phyloP scores from a whole-genome alignment of 2,888 invertebrate species.

The Limnephilus rhombicus region DNA sequence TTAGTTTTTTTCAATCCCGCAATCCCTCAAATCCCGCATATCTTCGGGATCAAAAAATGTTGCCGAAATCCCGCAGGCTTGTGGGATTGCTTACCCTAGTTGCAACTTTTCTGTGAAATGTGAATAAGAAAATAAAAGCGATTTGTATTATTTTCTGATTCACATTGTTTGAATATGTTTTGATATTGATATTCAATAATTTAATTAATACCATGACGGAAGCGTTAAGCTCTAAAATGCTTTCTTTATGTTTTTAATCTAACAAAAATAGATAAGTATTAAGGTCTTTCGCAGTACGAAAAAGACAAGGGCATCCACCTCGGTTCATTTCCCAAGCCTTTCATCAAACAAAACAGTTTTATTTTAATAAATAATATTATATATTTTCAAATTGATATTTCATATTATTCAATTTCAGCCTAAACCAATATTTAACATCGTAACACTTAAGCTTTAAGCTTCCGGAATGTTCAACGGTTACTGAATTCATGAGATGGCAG shows the following conservation, averaged over 20 bases:
- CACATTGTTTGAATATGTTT: neutral
- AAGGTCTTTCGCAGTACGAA: neutral
- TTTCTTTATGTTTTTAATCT: neutral
- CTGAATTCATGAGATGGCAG: neutral
- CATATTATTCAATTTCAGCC: neutral
- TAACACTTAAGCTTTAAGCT: neutral
- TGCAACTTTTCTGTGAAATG: too few relatives aligned
- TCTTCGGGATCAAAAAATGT: too few relatives aligned
- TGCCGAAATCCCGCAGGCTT: too few relatives aligned
- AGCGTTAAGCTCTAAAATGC: too few relatives aligned
- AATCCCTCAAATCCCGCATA: too few relatives aligned
- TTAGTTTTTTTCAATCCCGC: too few relatives aligned
- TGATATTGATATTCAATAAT: too few relatives aligned
- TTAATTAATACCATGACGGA: too few relatives aligned
- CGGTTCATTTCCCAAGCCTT: neutral
- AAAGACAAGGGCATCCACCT: neutral
- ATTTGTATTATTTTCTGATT: too few relatives aligned
- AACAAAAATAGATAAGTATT: neutral
- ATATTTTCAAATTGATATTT: neutral
- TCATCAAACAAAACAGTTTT: neutral
- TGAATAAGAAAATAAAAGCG: too few relatives aligned
- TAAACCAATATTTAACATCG: neutral
- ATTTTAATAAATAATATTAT: neutral
- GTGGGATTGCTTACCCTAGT: too few relatives aligned
- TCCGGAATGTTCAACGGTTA: neutral